Evolutionary conservation across 1,140 invertebrate species (phyloP), one percentile per base, ranked within the genome.

Genomic region (Drosophila baimaii): DNA sequence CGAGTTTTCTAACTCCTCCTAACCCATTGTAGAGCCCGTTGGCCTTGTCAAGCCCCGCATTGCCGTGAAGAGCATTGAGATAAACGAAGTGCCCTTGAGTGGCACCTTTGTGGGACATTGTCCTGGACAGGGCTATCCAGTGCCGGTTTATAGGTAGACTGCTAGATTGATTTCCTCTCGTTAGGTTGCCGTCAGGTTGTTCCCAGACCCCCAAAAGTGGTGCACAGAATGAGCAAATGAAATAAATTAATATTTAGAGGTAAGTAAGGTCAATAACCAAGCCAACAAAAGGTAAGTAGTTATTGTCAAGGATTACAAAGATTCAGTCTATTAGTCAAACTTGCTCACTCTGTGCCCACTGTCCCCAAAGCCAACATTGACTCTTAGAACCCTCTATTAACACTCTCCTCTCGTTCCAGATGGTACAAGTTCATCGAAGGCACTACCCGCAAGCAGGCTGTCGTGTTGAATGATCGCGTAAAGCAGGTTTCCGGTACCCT

Each of bases 351-450:
- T 88, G 70, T 81, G 77, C 43, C 33, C 72, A 57, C 73, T 78
- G 9, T 43, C 39, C 65, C 46, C 21, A 25, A 51, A 41, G 46
- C 65, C 75, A 69, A 49, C 33, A 35, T 9, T 31, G 0, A 15
- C 2, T 0, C 6, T 0, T 49, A 5, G 64, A 56, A 37, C 3
- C 9, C 23, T 7, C 15, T 1, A 49, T 23, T 81, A 44, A 85
- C 51, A 21, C n/a, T 1, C 5, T 2, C 0, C 21, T 81, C 68
- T 78, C 52, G 21, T 90, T 95, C 29, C 95, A 98, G 97, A 94
- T 98, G 97, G 97, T 98, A 97, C 93, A 98, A 98, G 91, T 98
- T 98, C 92, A 95, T 97, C 71, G 97, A 98, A 73, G 96, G 96
- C 25, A 96, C 96, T 0, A 95, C 94, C 5, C 94, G 96, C 31